Conservation (phyloP, 2,888 invertebrate species). For the Argyresthia goedartella region DNA sequence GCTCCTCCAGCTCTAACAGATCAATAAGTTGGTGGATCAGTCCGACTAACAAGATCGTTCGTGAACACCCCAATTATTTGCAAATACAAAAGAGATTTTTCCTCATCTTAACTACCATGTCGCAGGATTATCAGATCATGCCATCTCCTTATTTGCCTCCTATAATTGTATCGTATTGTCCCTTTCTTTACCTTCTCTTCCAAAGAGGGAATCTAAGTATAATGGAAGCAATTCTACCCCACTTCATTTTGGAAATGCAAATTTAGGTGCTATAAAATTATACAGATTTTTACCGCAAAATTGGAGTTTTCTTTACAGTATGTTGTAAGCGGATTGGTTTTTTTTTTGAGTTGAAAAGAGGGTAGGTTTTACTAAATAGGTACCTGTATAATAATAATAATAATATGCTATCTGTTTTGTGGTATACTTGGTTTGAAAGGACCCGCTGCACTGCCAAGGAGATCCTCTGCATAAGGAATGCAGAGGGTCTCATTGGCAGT, state of each 20-base stretch:
- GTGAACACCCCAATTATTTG: too few species aligned
- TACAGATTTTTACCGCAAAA: slow-evolving; percentile 37
- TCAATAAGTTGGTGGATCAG: too few species aligned
- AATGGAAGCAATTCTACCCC: slow-evolving; percentile 34
- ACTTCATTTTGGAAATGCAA: slow-evolving; percentile 41
- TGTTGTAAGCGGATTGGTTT: neutral
- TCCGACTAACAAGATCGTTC: too few species aligned
- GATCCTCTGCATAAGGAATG: too few species aligned
- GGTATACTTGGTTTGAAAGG: too few species aligned
- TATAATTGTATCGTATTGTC: slow-evolving; percentile 15
- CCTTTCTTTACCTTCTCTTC: slow-evolving; percentile 14
- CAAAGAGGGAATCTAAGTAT: slow-evolving; percentile 9
- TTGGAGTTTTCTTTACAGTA: neutral
- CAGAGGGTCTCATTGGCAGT: too few species aligned
- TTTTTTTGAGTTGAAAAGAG: neutral
- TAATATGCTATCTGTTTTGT: neutral
- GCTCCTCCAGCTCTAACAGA: too few species aligned
- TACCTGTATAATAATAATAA: too few species aligned
- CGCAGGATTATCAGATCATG: slow-evolving; percentile 31
- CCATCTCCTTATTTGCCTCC: slow-evolving; percentile 7
- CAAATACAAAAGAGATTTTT: too few species aligned
- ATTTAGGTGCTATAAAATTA: slow-evolving; percentile 61
- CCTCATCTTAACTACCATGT: too few species aligned
- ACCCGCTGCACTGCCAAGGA: too few species aligned
- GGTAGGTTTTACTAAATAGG: neutral